Base-by-base conservation (phyloP, 2,797 vertebrate species). In the Hirundo rustica region DNA sequence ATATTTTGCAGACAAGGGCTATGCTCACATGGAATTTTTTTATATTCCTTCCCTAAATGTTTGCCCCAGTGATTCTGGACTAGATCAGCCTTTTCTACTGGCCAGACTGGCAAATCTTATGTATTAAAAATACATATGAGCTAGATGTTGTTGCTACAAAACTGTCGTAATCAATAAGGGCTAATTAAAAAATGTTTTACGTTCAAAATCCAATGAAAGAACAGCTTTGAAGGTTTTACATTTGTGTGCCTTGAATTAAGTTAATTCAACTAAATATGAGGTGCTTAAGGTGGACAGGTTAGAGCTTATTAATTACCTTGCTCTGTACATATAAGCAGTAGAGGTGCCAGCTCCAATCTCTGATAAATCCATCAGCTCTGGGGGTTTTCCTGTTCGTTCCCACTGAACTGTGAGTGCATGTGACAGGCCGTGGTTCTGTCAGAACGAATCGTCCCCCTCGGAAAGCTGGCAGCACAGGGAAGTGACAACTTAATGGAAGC, bases 401-500 rank as follows among this genome's bases (percentile, higher is more conserved):
- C 92, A 87, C 78, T 73, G 91, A 98, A 92, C 83, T 92, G 94
- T 98, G 96, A 98, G 97, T 98, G 95, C 95, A 92, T 95, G 97
- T 97, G 96, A 98, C 97, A 95, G 95, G 95, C 97, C 96, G 34
- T 88, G 95, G 93, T 95, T 97, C 97, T 98, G 98, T 98, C 98
- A 98, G 91, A 97, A 97, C 61, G 77, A 98, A 98, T 98, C 91
- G 96, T 95, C 95, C 96, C 95, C 93, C 81, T 92, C 62, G 94
- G 92, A 96, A 95, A 96, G 90, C 85, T 94, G 95, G 96, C 96
- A 96, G 96, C 93, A 44, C 92, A 40, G 90, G 88, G 93, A 98
- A 98, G 97, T 98, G 98, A 98, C 98, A 98, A 97, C 92, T 96
- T 97, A 98, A 98, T 98, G 97, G 97, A 96, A 97, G 96, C 97